phyloP scores from a whole-genome alignment of 2,888 invertebrate genomes.

The Erebia aethiops region DNA sequence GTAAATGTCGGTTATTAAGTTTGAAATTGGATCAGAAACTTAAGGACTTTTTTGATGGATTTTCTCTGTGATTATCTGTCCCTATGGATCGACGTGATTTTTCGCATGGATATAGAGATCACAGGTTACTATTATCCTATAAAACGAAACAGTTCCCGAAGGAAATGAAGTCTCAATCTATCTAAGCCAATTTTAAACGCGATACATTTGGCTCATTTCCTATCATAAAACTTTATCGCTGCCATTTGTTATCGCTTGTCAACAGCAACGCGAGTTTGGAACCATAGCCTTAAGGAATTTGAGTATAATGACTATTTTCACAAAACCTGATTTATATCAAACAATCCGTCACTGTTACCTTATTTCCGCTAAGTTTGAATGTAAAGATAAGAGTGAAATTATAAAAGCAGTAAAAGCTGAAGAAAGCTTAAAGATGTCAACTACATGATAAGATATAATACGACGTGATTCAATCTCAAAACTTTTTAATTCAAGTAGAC shows the following conservation, averaged over 20 bases:
- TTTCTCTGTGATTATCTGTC: too few relatives aligned
- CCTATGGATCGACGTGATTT: too few relatives aligned
- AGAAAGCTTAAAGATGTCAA: conserved; percentile 7
- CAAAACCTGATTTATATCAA: conserved; percentile 5
- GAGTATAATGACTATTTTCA: background rate
- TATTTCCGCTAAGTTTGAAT: conserved; percentile 9
- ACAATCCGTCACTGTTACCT: conserved; percentile 1
- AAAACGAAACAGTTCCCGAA: too few relatives aligned
- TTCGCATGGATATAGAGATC: too few relatives aligned
- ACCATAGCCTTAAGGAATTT: background rate
- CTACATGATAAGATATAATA: background rate
- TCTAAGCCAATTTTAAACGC: too few relatives aligned
- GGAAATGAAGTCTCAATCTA: too few relatives aligned
- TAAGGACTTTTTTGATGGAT: too few relatives aligned
- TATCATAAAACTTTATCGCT: background rate
- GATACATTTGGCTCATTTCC: too few relatives aligned
- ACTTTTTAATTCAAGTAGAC: background rate
- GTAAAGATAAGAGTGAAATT: background rate
- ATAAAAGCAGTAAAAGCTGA: background rate
- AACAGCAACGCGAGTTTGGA: background rate
- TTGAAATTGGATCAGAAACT: too few relatives aligned
- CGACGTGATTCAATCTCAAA: background rate
- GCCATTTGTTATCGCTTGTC: background rate
- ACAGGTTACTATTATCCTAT: too few relatives aligned
- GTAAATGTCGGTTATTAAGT: too few relatives aligned